These are phyloP conservation scores for Hypena proboscidalis DNA, from an alignment of 2,888 invertebrate genomes.

Conservation along the genomic window DNA sequence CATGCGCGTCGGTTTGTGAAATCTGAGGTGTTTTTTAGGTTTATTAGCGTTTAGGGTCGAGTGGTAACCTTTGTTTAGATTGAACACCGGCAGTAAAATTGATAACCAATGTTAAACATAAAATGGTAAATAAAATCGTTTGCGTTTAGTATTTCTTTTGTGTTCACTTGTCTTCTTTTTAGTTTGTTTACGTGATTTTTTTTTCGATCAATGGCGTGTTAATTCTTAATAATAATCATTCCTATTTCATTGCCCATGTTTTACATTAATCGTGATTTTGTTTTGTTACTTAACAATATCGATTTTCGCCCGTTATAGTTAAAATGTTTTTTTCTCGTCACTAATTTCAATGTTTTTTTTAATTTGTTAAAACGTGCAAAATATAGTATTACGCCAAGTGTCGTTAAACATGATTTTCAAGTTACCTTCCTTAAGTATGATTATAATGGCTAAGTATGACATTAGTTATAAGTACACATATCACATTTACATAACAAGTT, in stretches of 20 bases:
- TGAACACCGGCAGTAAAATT: constrained; percentile 68
- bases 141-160: constrained; percentile 45
- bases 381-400: too few species aligned
- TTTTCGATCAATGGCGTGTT: too few species aligned
- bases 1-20: constrained; percentile 76
- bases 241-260: too few species aligned
- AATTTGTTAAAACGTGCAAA: too few species aligned
- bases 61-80: constrained; percentile 78
- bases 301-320: background rate
- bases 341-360: background rate
- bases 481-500: constrained; percentile 4
- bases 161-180: constrained; percentile 22
- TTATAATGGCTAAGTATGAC: constrained; percentile 19
- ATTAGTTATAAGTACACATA: constrained; percentile 1
- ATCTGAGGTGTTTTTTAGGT: constrained; percentile 78
- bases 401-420: constrained; percentile 34
- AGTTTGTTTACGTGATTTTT: constrained; percentile 4
- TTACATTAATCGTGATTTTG: background rate
- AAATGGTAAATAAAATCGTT: constrained; percentile 42
- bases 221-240: too few species aligned
- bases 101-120: constrained; percentile 49
- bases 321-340: background rate
- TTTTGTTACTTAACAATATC: background rate
- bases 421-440: constrained; percentile 14
- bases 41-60: constrained; percentile 74